Base-by-base conservation (phyloP, 2,888 invertebrate genomes). In the Nasonovia ribisnigri region DNA sequence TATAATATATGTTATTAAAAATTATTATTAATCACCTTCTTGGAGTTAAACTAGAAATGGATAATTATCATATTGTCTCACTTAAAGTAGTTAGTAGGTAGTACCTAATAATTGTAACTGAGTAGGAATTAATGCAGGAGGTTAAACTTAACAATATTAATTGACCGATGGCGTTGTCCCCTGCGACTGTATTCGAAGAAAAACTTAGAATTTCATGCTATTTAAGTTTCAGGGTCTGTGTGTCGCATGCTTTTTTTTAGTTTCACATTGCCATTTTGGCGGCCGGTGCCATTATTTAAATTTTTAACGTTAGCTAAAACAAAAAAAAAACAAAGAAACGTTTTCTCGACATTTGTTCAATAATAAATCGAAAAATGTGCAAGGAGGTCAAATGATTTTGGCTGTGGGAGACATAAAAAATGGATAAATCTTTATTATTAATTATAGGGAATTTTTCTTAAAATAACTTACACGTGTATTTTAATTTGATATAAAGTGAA, bases 201-300 rank as follows among this genome's bases (percentile, higher is more conserved):
- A 92, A 60, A 92, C 36, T 16, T 46, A n/a, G 91, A 57, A 54
- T 91, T 84, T 91, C 8, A 51, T 84, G 84, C 87, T 92, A 92
- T 92, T 92, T 92, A 87, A 29, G 92, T 92, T 92, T 87, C 92
- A 92, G 87, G 92, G 87, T 92, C 92, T 87, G 29, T 36, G 87
- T 87, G 86, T 57, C 51, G 60, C 20, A 26, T 42, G 51, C 48
- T 46, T 87, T 92, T 92, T 91, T 90, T 86, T 86, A 26, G 60
- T 92, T 36, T 87, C 87, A 3, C 48, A 48, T 67, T 92, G 36
- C 36, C 8, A 26, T 92, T 92, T 92, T 92, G 92, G 60, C 87
- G 60, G 92, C 29, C 48, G 48, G 67, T 87, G 60, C 36, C 43
- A n/a, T 86, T 86, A 91, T 92, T 87, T 92, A 92, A 48, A 92